A percentile compares a stretch with the other conserved stretches of the same genome.
These are phyloP conservation scores for Cladopsammia gracilis DNA, from an alignment of 64 coral and sea anemone genomes.

Conservation along the genomic window DNA sequence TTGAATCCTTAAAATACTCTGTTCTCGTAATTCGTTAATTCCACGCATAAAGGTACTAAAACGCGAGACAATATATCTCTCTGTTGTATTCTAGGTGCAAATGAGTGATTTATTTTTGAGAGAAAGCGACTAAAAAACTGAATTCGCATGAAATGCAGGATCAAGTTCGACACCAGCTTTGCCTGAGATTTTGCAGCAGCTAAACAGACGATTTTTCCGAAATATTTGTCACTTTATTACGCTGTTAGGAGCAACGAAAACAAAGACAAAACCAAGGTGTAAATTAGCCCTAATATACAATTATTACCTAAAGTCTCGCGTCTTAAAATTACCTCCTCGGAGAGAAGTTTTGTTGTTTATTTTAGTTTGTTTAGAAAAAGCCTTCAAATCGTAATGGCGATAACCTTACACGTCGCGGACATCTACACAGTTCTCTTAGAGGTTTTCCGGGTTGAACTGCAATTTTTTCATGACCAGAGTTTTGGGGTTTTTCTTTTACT, in stretches of 20 bases:
- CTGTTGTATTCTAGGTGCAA: too few relatives aligned
- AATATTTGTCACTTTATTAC: neutral
- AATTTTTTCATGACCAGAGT: neutral
- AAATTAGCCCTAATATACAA: conserved; percentile 61
- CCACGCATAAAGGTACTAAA: neutral
- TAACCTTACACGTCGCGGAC: too few relatives aligned
- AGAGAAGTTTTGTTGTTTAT: neutral
- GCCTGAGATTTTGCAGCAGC: neutral
- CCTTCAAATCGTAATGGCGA: too few relatives aligned
- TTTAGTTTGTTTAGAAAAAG: neutral
- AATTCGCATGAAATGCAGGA: too few relatives aligned
- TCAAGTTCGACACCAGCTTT: too few relatives aligned
- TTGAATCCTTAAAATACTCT: neutral
- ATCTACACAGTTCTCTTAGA: neutral
- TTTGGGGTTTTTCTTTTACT: too few relatives aligned
- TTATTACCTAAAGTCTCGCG: neutral
- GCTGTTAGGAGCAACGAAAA: conserved; percentile 36
- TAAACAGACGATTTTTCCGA: neutral
- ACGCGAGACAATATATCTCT: too few relatives aligned
- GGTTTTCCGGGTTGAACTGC: neutral
- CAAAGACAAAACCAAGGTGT: neutral
- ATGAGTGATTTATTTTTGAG: neutral
- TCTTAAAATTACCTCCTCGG: neutral
- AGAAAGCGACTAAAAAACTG: neutral
- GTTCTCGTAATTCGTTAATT: neutral